phyloP scores from a whole-genome alignment of 2,888 invertebrate genomes.

The Boloria euphrosyne region DNA sequence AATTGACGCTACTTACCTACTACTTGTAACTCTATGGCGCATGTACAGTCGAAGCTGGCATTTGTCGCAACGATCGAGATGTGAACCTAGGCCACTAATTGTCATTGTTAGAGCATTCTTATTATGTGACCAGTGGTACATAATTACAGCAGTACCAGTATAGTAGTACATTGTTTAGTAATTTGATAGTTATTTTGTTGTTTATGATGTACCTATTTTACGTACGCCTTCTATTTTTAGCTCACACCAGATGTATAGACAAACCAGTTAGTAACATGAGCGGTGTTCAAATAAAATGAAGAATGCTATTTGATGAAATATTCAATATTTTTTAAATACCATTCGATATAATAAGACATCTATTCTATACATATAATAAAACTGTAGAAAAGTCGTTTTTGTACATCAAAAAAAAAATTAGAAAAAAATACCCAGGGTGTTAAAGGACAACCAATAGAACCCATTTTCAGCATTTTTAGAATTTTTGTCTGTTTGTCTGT shows the following conservation, averaged over 20 bases:
- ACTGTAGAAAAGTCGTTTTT: no score
- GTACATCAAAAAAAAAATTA: no score
- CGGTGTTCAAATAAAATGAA: neutral
- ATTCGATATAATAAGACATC: no score
- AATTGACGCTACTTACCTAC: neutral
- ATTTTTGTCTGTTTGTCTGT: no score
- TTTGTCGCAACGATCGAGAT: slow-evolving; percentile 58
- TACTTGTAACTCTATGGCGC: slow-evolving; percentile 45
- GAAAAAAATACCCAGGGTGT: no score
- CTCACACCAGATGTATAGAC: neutral
- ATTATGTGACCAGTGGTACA: slow-evolving; percentile 23
- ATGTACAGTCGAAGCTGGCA: slow-evolving; percentile 44
- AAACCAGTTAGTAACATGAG: no score
- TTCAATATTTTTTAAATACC: no score
- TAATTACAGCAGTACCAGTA: neutral
- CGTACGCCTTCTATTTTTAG: neutral
- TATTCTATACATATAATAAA: no score
- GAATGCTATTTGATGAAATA: no score
- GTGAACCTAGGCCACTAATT: slow-evolving; percentile 60
- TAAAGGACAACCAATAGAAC: no score
- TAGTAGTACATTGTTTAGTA: slow-evolving; percentile 4
- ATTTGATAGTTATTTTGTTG: neutral
- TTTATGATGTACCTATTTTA: neutral
- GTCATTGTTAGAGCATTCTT: slow-evolving; percentile 49
- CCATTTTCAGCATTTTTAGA: no score